Evolutionary conservation across 2,113 vertebrate species (phyloP).

Genomic region (Motacilla tschutschensis): DNA sequence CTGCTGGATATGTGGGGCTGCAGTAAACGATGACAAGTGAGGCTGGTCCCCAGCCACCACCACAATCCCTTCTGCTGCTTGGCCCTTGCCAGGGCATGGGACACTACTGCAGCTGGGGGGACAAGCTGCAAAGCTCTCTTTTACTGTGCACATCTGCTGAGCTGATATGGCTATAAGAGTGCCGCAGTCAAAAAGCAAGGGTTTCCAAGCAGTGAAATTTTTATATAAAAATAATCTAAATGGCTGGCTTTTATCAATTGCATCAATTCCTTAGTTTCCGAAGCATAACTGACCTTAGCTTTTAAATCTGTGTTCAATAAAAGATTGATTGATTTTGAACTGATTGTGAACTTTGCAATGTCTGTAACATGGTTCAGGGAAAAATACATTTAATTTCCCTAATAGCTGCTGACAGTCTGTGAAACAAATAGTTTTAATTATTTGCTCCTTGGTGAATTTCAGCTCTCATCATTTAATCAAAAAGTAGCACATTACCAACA

Average conservation of each 20-base stretch:
- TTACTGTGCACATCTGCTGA: neutral
- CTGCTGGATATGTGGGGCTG: fast-evolving
- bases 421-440: constrained; percentile 66
- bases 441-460: constrained; percentile 31
- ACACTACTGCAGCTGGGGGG: fast-evolving
- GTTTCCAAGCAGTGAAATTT: neutral
- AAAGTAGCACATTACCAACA: constrained; percentile 17
- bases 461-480: constrained; percentile 11
- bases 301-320: constrained; percentile 25
- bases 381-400: constrained; percentile 4
- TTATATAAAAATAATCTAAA: constrained; percentile 1
- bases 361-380: neutral
- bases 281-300: constrained; percentile 31
- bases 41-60: fast-evolving
- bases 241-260: neutral
- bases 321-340: neutral
- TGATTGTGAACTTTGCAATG: constrained; percentile 30
- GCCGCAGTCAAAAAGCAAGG: neutral
- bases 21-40: fast-evolving
- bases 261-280: neutral
- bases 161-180: neutral
- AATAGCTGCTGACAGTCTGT: constrained; percentile 37
- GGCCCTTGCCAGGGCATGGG: neutral
- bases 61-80: neutral
- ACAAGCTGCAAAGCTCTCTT: neutral